Evolutionary conservation across 2,797 vertebrate species (phyloP), one percentile per base, ranked within the genome.

Genomic region (Ceryle rudis): DNA sequence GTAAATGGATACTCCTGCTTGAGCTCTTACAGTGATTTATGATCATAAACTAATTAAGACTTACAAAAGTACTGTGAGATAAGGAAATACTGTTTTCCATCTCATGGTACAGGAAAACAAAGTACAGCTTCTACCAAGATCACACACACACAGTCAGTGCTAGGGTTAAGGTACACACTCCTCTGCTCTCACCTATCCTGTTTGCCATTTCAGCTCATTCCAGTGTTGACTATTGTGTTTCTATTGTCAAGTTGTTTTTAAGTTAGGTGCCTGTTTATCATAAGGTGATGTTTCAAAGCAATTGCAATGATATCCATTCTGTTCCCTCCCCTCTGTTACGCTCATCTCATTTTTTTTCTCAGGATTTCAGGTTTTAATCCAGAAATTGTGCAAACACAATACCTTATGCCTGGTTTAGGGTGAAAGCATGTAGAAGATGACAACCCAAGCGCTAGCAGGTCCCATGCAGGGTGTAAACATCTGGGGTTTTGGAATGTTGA

Each of bases 11-110:
- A 77, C 6, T 72, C 41, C 37, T 84, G 5, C 10, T 49, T 89
- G 51, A 80, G 58, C 23, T 82, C 58, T 86, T 80, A 23, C n/a
- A 71, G 35, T 89, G 74, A 73, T 90, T 90, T 67, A 92, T 61
- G 74, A 90, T 44, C 57, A 87, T 47, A 66, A 93, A 90, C 70
- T 83, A 87, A 82, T 90, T 86, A 86, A 67, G 41, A 64, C 13
- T 84, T 80, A 89, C 66, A 92, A 44, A 58, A 72, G 35, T 47
- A 67, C 35, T 79, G n/a, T 41, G 66, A 84, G 73, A 82, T 92
- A 87, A 89, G 82, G 83, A 89, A 90, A 87, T 64, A 28, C 18
- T 60, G 6, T 67, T 70, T 74, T 84, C 55, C 19, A 16, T 23
- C 37, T 85, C 67, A 12, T 1, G 8, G 21, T 39, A 7, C 4